These are phyloP conservation scores for Eupithecia inturbata DNA, from an alignment of 2,888 invertebrate genomes.

Conservation along the genomic window DNA sequence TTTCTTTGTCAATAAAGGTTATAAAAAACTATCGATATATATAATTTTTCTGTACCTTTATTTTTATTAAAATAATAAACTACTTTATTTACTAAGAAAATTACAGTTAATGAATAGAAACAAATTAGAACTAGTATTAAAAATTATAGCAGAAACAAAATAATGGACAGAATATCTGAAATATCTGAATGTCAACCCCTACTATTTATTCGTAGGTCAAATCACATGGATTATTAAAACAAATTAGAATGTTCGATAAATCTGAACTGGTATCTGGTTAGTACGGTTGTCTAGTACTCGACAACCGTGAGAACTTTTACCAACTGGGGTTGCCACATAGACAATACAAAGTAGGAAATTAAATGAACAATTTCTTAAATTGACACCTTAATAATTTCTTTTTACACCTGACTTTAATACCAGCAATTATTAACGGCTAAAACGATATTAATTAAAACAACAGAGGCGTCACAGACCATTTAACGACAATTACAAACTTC, in stretches of 20 bases:
- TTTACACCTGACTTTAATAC: conserved; percentile 38
- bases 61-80: too few species aligned
- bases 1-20: too few species aligned
- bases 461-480: conserved; percentile 55
- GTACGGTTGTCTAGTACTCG: neutral
- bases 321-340: conserved; percentile 5
- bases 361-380: conserved; percentile 26
- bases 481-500: conserved; percentile 52
- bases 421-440: conserved; percentile 40
- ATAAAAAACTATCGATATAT: too few species aligned
- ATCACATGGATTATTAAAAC: neutral
- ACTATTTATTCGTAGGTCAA: too few species aligned
- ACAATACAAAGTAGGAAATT: conserved; percentile 21
- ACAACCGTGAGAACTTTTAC: conserved; percentile 25
- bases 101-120: too few species aligned
- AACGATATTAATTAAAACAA: conserved; percentile 49
- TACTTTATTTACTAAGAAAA: too few species aligned
- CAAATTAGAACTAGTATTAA: neutral
- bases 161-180: neutral
- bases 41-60: too few species aligned
- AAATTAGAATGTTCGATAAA: neutral
- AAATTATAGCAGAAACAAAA: neutral
- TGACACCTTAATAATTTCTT: conserved; percentile 35
- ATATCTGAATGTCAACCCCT: neutral
- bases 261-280: neutral